Evolutionary conservation across 2,888 invertebrate species (phyloP).

Genomic region (Boloria selene): DNA sequence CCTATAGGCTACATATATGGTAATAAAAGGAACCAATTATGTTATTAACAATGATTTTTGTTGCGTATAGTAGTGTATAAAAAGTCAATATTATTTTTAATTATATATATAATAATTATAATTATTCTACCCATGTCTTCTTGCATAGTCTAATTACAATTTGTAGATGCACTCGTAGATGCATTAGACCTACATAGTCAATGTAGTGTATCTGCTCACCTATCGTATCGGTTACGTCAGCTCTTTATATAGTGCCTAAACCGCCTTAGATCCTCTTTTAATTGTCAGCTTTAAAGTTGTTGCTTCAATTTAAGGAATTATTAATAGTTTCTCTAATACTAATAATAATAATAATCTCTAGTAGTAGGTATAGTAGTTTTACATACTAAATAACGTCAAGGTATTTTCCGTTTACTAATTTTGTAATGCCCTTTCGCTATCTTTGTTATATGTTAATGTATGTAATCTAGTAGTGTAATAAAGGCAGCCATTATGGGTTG

Average conservation of each 20-base stretch:
- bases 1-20: too few relatives aligned
- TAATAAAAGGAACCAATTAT: too few relatives aligned
- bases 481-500: slow-evolving; percentile 31
- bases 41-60: too few relatives aligned
- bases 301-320: background rate
- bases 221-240: slow-evolving; percentile 66
- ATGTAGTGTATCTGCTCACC: slow-evolving; percentile 58
- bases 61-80: background rate
- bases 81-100: background rate
- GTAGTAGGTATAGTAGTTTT: too few relatives aligned
- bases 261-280: slow-evolving; percentile 37
- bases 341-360: too few relatives aligned
- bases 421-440: slow-evolving; percentile 10
- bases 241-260: slow-evolving; percentile 40
- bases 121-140: background rate
- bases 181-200: slow-evolving; percentile 66
- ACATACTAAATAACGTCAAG: background rate
- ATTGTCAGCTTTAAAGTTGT: slow-evolving; percentile 14
- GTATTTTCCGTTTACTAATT: background rate
- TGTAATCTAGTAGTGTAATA: slow-evolving; percentile 16
- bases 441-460: slow-evolving; percentile 21
- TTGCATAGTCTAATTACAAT: slow-evolving; percentile 26
- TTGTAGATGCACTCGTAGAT: slow-evolving; percentile 43
- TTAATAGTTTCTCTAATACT: too few relatives aligned
- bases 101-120: slow-evolving; percentile 6